phyloP scores from a whole-genome alignment of 2,888 invertebrate genomes.

The Protonemura montana region DNA sequence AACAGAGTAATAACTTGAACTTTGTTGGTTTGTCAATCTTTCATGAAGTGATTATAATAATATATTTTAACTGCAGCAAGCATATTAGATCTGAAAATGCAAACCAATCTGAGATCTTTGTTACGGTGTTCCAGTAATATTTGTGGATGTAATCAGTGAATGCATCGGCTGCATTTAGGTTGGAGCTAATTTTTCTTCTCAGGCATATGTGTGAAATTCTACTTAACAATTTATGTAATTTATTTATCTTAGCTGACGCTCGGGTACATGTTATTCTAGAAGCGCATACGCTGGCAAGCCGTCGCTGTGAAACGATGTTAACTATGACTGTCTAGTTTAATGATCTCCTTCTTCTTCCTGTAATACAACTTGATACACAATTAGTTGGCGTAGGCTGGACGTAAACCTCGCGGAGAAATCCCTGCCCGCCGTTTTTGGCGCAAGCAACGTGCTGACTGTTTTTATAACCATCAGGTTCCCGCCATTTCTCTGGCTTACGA shows the following conservation, averaged over 20 bases:
- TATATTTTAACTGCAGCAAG: background rate
- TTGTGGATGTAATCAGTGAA: background rate
- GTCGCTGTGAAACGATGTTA: background rate
- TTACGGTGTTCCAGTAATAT: background rate
- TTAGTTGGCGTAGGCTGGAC: conserved; percentile 2
- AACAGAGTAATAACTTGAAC: background rate
- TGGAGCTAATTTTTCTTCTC: background rate
- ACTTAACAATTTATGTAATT: background rate
- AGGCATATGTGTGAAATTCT: background rate
- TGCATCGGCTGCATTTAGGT: background rate
- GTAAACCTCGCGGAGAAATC: background rate
- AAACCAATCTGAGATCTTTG: background rate
- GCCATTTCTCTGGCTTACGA: conserved; percentile 93
- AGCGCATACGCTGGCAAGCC: background rate
- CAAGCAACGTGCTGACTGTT: conserved; percentile 30
- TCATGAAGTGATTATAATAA: background rate
- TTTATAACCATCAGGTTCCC: conserved; percentile 70
- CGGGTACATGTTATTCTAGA: background rate
- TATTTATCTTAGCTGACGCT: background rate
- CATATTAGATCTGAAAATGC: no score
- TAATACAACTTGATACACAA: conserved; percentile 7
- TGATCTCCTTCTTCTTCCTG: background rate
- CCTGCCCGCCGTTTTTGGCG: background rate
- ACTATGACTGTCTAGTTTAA: background rate
- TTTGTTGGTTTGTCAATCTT: background rate